Base-by-base conservation (phyloP, 2,113 vertebrate genomes). In the Corydoras sp. region DNA sequence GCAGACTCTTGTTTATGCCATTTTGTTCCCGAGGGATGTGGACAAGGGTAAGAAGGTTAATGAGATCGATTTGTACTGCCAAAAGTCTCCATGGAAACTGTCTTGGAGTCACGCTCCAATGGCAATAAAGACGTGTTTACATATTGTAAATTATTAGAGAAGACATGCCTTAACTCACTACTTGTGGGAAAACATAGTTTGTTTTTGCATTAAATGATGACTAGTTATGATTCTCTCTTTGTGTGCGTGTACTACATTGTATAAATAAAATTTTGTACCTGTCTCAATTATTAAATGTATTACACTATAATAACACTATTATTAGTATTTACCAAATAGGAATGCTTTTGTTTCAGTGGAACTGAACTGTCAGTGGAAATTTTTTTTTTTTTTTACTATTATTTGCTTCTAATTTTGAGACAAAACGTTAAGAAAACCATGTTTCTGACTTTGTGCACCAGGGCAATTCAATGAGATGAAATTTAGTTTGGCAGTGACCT, bases 31-130 rank as follows among this genome's bases (percentile, higher is more conserved):
- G 49, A 69, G 69, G 72, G 75, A 77, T 10, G 14, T 71, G 62
- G 71, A 65, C 71, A 69, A 73, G 66, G 78, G 78, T 74, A 54
- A 76, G 61, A 61, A 77, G 78, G 78, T 80, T 80, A 80, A 80
- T 77, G 72, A 80, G 78, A 72, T 74, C 74, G 76, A 77, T 71
- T 80, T 80, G 78, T 75, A 69, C 56, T 53, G 61, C 71, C 10
- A 43, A 72, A 77, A 61, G 50, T 80, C 75, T 76, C 72, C 75
- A 74, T 80, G 78, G 75, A 77, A 80, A 80, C 78, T 69, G 65
- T 76, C 56, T 65, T 51, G 18, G 78, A 65, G 75, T 77, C 71
- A 74, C 68, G 65, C 72, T 73, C 68, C 49, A 58, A 65, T 51
- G 55, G 65, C 61, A 58, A 72, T 77, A 69, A 77, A 69, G 65